phyloP scores from a whole-genome alignment of 2,888 invertebrate species.

The Danaus chrysippus region DNA sequence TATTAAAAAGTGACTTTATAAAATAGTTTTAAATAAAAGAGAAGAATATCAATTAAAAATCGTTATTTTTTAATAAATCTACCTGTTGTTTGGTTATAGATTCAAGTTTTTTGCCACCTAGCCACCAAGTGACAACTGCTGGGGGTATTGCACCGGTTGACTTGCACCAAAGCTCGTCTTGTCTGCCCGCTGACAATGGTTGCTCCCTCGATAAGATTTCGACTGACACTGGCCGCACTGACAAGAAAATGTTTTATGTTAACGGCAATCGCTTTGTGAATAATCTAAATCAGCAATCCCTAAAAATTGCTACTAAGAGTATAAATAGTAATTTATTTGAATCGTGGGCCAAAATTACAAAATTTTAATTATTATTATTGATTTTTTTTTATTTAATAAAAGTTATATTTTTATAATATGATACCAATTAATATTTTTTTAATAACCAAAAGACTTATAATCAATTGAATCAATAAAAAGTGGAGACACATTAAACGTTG shows the following conservation, averaged over 20 bases:
- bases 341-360: too few species aligned
- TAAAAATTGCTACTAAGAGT: too few species aligned
- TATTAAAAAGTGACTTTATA: constrained; percentile 15
- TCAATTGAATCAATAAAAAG: too few species aligned
- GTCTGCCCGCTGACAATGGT: constrained; percentile 89
- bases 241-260: constrained; percentile 16
- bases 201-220: constrained; percentile 89
- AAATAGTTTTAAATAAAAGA: constrained; percentile 5
- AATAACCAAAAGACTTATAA: too few species aligned
- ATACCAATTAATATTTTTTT: too few species aligned
- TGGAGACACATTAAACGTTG: too few species aligned
- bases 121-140: constrained; percentile 91
- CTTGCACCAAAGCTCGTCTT: constrained; percentile 90
- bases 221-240: constrained; percentile 90
- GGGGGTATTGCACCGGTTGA: constrained; percentile 91
- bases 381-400: too few species aligned
- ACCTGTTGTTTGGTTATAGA: constrained; percentile 60
- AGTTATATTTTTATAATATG: too few species aligned
- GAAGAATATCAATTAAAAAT: background rate
- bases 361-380: too few species aligned
- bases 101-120: constrained; percentile 84
- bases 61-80: constrained; percentile 27
- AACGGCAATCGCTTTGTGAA: too few species aligned
- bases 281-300: too few species aligned
- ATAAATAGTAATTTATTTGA: too few species aligned